A percentile compares a stretch with the other conserved stretches of the same genome.
These are phyloP conservation scores for Sardinella longiceps DNA, from an alignment of 2,797 vertebrate species.

Conservation along the genomic window DNA sequence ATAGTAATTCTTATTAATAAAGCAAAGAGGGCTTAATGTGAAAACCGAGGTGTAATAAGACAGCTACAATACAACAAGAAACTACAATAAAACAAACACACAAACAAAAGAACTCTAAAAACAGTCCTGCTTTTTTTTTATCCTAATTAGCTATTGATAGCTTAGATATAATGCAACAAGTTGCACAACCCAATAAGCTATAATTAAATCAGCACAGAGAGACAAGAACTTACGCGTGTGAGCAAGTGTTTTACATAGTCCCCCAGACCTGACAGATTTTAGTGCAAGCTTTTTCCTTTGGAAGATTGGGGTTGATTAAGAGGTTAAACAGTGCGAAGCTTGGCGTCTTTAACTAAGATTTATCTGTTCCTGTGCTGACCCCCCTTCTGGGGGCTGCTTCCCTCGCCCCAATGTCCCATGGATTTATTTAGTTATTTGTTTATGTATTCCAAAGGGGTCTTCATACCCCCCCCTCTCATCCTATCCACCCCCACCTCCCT, in stretches of 20 bases:
- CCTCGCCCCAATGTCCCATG: constrained; percentile 73
- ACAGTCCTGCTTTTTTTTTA: neutral
- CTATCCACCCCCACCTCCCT: constrained; percentile 36
- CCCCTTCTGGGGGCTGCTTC: constrained; percentile 69
- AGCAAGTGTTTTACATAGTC: constrained; percentile 53
- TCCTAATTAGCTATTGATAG: too few relatives aligned
- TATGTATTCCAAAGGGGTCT: constrained; percentile 72
- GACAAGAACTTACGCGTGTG: constrained; percentile 21
- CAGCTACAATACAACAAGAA: neutral
- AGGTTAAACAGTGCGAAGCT: constrained; percentile 76
- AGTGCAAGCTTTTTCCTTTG: constrained; percentile 72
- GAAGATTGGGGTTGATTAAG: constrained; percentile 82
- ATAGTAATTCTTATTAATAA: neutral
- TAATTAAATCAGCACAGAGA: neutral
- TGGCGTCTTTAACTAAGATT: constrained; percentile 82
- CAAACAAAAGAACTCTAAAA: neutral
- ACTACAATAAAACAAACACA: neutral
- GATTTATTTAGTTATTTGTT: constrained; percentile 85
- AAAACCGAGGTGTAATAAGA: neutral
- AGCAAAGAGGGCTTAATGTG: neutral
- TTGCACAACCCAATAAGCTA: neutral
- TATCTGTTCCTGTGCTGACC: constrained; percentile 84
- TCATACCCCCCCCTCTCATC: constrained; percentile 47
- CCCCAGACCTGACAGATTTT: constrained; percentile 55
- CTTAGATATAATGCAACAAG: neutral